Evolutionary conservation across 2,113 vertebrate genomes (phyloP).

Genomic region (Catharus fuscescens): DNA sequence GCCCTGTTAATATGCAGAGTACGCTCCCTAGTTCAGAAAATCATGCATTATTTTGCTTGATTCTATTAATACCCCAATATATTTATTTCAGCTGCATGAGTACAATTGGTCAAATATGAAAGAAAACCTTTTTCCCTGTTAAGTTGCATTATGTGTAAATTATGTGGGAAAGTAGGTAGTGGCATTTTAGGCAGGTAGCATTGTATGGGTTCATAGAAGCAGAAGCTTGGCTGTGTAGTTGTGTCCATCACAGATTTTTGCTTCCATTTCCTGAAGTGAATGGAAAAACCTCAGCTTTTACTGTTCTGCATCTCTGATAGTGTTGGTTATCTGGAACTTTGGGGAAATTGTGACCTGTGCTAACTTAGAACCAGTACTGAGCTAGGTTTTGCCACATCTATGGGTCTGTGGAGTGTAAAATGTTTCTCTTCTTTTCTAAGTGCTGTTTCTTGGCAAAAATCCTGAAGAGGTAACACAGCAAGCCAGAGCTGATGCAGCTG

Average conservation of each 20-base stretch:
- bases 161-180: neutral
- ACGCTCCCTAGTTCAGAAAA: neutral
- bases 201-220: neutral
- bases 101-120: neutral
- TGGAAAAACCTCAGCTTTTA: neutral
- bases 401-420: neutral
- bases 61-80: neutral
- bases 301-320: neutral
- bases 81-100: neutral
- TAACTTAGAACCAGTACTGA: neutral
- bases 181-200: neutral
- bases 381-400: neutral
- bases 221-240: neutral
- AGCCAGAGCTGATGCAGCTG: neutral
- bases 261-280: neutral
- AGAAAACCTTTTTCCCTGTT: neutral
- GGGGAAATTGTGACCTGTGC: neutral
- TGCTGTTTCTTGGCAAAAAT: neutral
- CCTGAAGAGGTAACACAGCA: neutral
- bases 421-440: neutral
- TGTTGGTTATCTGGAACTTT: neutral
- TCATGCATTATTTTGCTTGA: neutral
- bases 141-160: neutral
- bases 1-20: neutral
- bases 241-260: neutral